Evolutionary conservation across 2,113 vertebrate genomes (phyloP).

Genomic region (Herpetotheres cachinnans): DNA sequence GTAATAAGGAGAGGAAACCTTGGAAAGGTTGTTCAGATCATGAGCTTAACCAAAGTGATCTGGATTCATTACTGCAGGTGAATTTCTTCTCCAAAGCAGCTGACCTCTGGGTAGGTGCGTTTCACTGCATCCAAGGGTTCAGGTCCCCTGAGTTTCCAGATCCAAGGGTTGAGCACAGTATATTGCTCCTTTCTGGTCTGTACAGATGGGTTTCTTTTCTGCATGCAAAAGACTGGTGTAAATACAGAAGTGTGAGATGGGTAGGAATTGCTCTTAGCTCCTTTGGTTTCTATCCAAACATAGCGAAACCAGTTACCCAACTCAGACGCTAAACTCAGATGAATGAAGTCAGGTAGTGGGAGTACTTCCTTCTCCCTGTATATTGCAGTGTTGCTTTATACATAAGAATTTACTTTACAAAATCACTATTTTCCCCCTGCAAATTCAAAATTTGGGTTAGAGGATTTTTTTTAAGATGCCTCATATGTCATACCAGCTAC

Average conservation of each 20-base stretch:
- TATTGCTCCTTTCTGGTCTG: neutral
- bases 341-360: neutral
- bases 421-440: neutral
- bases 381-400: neutral
- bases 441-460: neutral
- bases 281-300: neutral
- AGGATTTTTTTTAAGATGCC: neutral
- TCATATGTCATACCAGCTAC: neutral
- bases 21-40: neutral
- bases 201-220: neutral
- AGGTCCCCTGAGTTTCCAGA: neutral
- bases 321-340: neutral
- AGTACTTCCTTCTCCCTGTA: neutral
- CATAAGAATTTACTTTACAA: neutral
- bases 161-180: neutral
- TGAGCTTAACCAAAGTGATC: neutral
- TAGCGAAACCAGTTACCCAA: neutral
- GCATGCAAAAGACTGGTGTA: neutral
- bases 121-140: neutral
- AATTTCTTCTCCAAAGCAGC: neutral
- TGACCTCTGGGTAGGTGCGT: neutral
- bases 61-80: neutral
- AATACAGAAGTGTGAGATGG: neutral
- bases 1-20: neutral
- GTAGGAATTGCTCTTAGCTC: neutral